phyloP scores from a whole-genome alignment of 2,113 vertebrate genomes.

The Trematomus loennbergii region DNA sequence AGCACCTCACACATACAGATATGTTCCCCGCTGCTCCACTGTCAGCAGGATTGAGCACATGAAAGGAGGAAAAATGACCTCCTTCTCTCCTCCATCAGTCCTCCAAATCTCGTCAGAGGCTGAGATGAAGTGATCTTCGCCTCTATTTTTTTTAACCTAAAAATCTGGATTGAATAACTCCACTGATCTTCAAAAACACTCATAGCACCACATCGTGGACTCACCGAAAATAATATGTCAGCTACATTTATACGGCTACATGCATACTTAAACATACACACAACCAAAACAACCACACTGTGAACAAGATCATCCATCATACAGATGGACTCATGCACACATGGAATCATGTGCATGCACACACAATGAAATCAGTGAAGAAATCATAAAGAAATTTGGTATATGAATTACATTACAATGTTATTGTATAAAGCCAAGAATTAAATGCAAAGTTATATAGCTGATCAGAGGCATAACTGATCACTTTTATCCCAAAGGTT shows the following conservation, averaged over 20 bases:
- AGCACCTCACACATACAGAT: constrained; percentile 23
- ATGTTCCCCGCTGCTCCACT: constrained; percentile 27
- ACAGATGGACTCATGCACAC: not conserved
- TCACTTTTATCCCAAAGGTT: no score
- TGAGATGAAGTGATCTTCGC: not conserved
- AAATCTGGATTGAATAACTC: constrained; percentile 59
- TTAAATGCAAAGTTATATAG: not conserved
- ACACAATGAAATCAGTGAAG: not conserved
- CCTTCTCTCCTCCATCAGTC: constrained; percentile 37
- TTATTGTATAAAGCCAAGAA: not conserved
- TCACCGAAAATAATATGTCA: not conserved
- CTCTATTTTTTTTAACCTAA: not conserved
- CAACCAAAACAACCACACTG: not conserved
- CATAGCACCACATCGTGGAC: not conserved
- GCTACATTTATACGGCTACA: not conserved
- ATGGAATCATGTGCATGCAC: not conserved
- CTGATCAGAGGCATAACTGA: not conserved
- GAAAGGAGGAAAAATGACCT: constrained; percentile 49
- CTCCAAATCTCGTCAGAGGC: constrained; percentile 33
- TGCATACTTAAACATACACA: not conserved
- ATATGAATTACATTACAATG: not conserved
- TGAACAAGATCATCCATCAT: not conserved
- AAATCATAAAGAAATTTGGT: not conserved
- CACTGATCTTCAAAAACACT: constrained; percentile 45
- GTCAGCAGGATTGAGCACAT: constrained; percentile 44